Evolutionary conservation across 1,140 invertebrate species (phyloP).

Genomic region (Musca vetustissima): DNA sequence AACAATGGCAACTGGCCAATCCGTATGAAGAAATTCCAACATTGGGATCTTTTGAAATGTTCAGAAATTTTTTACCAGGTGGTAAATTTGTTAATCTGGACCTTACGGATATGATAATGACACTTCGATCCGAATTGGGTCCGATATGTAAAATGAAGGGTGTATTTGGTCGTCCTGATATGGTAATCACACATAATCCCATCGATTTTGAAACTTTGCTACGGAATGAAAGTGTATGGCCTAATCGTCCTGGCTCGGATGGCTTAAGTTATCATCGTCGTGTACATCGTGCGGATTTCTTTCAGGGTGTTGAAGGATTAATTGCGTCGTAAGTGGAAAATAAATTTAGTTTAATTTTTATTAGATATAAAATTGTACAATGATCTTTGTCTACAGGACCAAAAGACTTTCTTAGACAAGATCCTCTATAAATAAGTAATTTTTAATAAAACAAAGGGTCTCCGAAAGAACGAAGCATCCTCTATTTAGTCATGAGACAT

Average conservation of each 20-base stretch:
- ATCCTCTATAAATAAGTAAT: too few relatives aligned
- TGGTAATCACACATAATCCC: slow-evolving; percentile 26
- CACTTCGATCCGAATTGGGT: slow-evolving; percentile 38
- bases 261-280: slow-evolving; percentile 29
- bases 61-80: slow-evolving; percentile 27
- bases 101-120: background rate
- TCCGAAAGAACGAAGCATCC: too few relatives aligned
- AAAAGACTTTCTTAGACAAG: too few relatives aligned
- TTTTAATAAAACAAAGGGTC: too few relatives aligned
- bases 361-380: too few relatives aligned
- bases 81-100: slow-evolving; percentile 15
- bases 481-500: too few relatives aligned
- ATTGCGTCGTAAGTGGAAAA: slow-evolving; percentile 23
- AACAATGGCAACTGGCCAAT: slow-evolving; percentile 23
- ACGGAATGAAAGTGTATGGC: slow-evolving; percentile 27
- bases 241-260: slow-evolving; percentile 29
- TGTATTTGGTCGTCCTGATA: slow-evolving; percentile 15
- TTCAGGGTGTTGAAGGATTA: slow-evolving; percentile 22
- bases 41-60: background rate
- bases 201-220: slow-evolving; percentile 31
- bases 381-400: too few relatives aligned
- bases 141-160: slow-evolving; percentile 33
- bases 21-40: slow-evolving; percentile 28
- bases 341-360: background rate
- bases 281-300: slow-evolving; percentile 29